These are phyloP conservation scores for Laterallus jamaicensis DNA, from an alignment of 2,113 vertebrate genomes.

Conservation along the genomic window DNA sequence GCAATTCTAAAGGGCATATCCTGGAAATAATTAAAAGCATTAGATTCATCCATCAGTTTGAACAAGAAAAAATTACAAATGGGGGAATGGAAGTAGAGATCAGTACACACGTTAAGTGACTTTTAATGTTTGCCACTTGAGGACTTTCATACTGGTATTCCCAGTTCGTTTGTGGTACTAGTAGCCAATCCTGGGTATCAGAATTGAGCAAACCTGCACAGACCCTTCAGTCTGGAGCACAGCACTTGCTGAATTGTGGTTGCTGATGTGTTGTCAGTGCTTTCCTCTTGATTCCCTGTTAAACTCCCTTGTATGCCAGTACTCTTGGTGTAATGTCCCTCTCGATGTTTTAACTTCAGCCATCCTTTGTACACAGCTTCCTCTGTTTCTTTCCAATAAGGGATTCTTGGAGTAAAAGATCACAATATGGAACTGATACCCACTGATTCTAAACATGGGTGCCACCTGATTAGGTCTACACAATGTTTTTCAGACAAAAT, in stretches of 20 bases:
- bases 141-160: not conserved
- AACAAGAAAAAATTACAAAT: conserved; percentile 31
- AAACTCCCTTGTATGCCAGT: not conserved
- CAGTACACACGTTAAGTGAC: not conserved
- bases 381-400: not conserved
- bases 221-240: not conserved
- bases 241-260: not conserved
- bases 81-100: not conserved
- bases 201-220: not conserved
- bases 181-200: not conserved
- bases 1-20: conserved; percentile 46
- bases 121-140: not conserved
- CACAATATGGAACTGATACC: not conserved
- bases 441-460: not conserved
- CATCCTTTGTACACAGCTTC: not conserved
- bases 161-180: not conserved
- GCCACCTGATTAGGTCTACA: not conserved
- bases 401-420: not conserved
- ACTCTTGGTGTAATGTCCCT: not conserved
- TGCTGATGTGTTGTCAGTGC: not conserved
- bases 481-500: not conserved
- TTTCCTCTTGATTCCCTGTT: not conserved
- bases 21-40: conserved; percentile 52
- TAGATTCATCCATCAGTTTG: conserved; percentile 39
- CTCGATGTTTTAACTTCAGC: not conserved